Base-by-base conservation (phyloP, 2,888 invertebrate species). In the Hirtodrosophila duncani region DNA sequence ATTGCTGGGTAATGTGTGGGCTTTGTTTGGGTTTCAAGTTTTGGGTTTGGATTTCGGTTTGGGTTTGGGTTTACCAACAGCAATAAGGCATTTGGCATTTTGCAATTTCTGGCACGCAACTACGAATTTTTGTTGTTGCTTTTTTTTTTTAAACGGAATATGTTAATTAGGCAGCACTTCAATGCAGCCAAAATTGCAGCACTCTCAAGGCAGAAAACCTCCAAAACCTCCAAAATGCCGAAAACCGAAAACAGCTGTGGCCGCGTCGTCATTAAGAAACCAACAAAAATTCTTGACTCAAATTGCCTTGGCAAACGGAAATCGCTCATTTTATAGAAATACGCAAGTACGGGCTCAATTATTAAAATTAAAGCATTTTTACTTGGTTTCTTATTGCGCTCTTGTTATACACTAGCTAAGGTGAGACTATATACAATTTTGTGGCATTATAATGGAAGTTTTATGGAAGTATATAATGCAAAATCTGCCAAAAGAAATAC, bases 311-410 rank as follows among this genome's bases (percentile, higher is more conserved):
- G 48, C 50, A 50, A 57, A 67, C 75, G 75, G 75, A 77, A 79
- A 79, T 79, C 59, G 67, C 72, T 77, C 65, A 77, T 77, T 77
- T 77, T 51, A 67, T 56, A 56, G 62, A 72, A 63, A 67, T 74
- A 66, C 63, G 59, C 78, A 18, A 49, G 49, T 30, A 30, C 29
- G 23, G 21, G 17, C 23, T 63, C 70, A 79, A 75, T 75, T 75
- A 79, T 79, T 77, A 77, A 69, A 79, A 79, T 79, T 77, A 77
- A 69, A 79, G 50, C 68, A 79, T 75, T 79, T 74, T 74, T 71
- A 78, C 79, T 52, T 39, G 49, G 36, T 52, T 59, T 57, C 36
- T 44, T 52, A 31, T 23, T 48, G 24, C 10, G 29, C 14, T 43
- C 31, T 33, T 38, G 26, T 20, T 24, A 9, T n/a, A n/a, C n/a